Evolutionary conservation across 2,888 invertebrate species (phyloP), one percentile per base, ranked within the genome.

Genomic region (Nomada fucata): DNA sequence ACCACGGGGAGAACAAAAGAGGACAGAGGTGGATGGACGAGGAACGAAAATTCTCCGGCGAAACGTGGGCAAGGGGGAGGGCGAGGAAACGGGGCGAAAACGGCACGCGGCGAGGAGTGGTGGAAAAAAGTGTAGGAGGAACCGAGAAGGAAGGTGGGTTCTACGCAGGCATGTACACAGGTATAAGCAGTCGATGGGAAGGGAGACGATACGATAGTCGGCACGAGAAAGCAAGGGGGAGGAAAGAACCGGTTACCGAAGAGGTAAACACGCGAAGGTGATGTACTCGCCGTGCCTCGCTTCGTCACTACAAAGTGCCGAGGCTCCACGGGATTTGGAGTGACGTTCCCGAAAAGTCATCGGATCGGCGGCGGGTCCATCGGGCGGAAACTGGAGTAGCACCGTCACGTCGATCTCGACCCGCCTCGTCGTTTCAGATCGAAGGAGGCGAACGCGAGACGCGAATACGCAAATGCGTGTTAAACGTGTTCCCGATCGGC

Each of bases 231-330:
- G 79, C 70, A 83, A 78, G 82, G 68, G 82, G 84, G 76, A 60
- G 69, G 79, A 83, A 90, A 36, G 71, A 80, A 92, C 92, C 92
- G 92, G 92, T 92, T 90, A 85, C 88, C 88, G 86, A 88, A 88
- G 92, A 92, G 90, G 92, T 92, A 93, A 93, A 93, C 93, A 93
- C 92, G 91, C 93, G 87, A 91, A 91, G 91, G 90, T 92, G 92
- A 93, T 92, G 93, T 93, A 91, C 90, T 89, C 85, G 89, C 84
- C 88, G 88, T 88, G 87, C 83, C 85, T 81, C 79, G 86, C 82
- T 81, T 85, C 89, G 80, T 86, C 86, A 78, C 79, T 86, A 85
- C 88, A 84, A 88, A 85, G 89, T 88, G 84, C 88, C 83, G 85
- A 76, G 88, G 69, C 1, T 89, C 79, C 83, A 80, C 73, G 68